A percentile compares a stretch with the other conserved stretches of the same genome.
Conservation (phyloP, 2,797 vertebrate species). For the Coendou prehensilis region DNA sequence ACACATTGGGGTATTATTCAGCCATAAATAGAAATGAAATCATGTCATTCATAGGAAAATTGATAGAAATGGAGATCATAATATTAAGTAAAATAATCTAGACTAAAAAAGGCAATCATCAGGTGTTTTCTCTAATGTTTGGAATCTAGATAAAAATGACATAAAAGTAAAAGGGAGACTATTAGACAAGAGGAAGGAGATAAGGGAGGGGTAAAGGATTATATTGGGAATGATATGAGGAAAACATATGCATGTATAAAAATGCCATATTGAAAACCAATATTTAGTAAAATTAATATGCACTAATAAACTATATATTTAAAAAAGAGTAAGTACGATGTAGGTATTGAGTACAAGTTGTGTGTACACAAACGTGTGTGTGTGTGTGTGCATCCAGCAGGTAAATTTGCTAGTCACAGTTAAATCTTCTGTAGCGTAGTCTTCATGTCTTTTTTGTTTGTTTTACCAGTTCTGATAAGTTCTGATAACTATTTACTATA, state of each 20-base stretch:
- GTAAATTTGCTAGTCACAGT: conserved; percentile 3
- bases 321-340: background rate
- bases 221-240: background rate
- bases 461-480: background rate
- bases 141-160: background rate
- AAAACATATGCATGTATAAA: background rate
- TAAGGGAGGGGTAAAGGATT: background rate
- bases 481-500: background rate
- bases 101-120: background rate
- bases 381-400: background rate
- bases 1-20: background rate
- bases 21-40: background rate
- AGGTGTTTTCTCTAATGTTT: background rate
- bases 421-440: background rate
- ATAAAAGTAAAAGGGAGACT: background rate
- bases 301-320: background rate
- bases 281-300: background rate
- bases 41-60: background rate
- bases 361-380: too few species aligned
- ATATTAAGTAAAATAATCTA: background rate
- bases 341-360: background rate
- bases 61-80: background rate
- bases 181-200: background rate
- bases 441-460: background rate
- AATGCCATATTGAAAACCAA: background rate